These are phyloP conservation scores for Cyprinodon diabolis DNA, from an alignment of 2,797 vertebrate genomes.

Conservation along the genomic window DNA sequence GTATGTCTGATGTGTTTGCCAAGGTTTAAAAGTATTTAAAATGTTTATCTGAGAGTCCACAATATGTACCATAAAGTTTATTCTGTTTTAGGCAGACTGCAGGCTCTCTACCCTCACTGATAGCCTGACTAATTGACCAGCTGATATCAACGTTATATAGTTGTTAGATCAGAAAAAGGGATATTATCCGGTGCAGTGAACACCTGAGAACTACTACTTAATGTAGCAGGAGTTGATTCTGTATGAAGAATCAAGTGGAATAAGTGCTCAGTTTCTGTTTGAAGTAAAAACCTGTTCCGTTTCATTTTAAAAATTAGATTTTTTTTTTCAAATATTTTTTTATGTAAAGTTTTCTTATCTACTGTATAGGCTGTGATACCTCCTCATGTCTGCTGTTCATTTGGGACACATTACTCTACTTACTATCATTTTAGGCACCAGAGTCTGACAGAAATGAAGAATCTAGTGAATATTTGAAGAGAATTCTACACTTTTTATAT, in stretches of 20 bases:
- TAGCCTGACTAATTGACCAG: background rate
- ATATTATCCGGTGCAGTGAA: background rate
- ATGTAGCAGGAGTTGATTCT: background rate
- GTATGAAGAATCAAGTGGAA: background rate
- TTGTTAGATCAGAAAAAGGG: conserved; percentile 1
- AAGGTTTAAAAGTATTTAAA: background rate
- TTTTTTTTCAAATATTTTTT: background rate
- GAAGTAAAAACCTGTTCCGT: background rate
- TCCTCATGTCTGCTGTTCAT: background rate
- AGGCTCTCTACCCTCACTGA: background rate
- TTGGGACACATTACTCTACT: background rate
- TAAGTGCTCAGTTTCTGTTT: background rate
- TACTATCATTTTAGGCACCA: background rate
- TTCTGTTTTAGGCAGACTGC: background rate
- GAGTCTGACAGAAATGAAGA: background rate
- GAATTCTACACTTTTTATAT: background rate
- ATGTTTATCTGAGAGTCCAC: background rate
- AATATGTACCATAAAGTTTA: background rate
- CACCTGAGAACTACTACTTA: background rate
- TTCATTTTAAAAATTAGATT: background rate
- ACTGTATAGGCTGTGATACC: background rate
- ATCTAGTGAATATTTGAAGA: background rate
- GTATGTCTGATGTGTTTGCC: background rate
- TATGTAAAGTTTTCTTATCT: background rate
- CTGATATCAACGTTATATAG: background rate